Conservation (phyloP, 2,888 invertebrate genomes). For the Chymomyza caudatula region DNA sequence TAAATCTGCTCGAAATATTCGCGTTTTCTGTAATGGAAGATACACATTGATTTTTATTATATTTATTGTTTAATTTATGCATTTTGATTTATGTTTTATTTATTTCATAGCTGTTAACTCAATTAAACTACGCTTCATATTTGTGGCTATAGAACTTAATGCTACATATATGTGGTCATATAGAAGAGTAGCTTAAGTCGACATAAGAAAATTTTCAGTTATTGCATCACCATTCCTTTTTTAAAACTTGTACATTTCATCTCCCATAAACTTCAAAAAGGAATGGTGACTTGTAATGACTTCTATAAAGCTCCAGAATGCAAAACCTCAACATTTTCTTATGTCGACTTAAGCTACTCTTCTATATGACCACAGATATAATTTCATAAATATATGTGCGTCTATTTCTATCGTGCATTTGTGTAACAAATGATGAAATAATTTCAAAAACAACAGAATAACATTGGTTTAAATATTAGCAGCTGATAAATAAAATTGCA, state of each 20-base stretch:
- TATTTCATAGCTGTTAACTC: slow-evolving; percentile 18
- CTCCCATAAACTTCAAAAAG: no score
- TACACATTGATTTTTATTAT: slow-evolving; percentile 42
- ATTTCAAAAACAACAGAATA: slow-evolving; percentile 19
- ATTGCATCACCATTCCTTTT: no score
- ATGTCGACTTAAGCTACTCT: no score
- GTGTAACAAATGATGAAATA: slow-evolving; percentile 63
- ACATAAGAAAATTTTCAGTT: no score
- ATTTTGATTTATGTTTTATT: slow-evolving; percentile 9
- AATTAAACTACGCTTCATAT: slow-evolving; percentile 19
- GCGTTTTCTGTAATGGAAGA: slow-evolving; percentile 75
- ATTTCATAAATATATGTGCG: slow-evolving; percentile 29
- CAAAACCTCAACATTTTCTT: no score
- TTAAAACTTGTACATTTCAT: no score
- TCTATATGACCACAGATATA: no score
- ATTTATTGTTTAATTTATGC: slow-evolving; percentile 14
- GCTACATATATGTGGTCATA: slow-evolving; percentile 13
- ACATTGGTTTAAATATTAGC: not conserved
- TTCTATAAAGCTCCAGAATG: no score
- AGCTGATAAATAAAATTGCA: slow-evolving; percentile 36
- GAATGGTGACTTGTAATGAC: no score
- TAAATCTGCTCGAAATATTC: slow-evolving; percentile 72
- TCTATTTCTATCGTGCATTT: slow-evolving; percentile 45
- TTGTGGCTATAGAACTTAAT: slow-evolving; percentile 5
- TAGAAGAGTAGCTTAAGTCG: no score